Conservation (phyloP, 2,113 vertebrate genomes). For the Platysternon megacephalum region DNA sequence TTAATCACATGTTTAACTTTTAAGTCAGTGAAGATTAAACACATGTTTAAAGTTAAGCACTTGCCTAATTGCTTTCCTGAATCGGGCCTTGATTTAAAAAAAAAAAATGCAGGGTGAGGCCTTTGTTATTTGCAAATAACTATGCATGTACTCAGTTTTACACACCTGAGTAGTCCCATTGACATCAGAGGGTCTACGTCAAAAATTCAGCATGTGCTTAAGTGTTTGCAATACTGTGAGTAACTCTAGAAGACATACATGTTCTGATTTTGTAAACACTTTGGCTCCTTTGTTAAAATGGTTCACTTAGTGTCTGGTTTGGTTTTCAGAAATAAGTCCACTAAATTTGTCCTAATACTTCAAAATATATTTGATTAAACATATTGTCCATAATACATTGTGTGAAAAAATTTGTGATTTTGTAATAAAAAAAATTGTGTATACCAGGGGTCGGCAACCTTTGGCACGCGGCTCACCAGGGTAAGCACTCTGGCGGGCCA, state of each 20-base stretch:
- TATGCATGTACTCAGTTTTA: not conserved
- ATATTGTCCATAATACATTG: accelerated
- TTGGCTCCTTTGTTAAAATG: not conserved
- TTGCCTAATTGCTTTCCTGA: not conserved
- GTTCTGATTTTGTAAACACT: not conserved
- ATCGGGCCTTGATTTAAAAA: not conserved
- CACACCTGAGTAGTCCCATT: not conserved
- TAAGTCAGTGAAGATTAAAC: not conserved
- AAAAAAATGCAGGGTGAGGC: not conserved
- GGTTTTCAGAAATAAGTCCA: not conserved
- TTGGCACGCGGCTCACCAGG: no score
- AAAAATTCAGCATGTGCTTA: slow-evolving; percentile 7
- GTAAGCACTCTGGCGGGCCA: no score
- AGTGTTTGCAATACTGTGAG: not conserved
- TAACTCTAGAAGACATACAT: not conserved
- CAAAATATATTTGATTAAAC: not conserved
- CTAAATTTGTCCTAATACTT: not conserved
- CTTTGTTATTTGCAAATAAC: not conserved
- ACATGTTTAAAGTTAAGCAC: not conserved
- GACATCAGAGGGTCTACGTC: not conserved
- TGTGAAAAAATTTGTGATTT: not conserved
- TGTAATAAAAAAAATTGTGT: not conserved
- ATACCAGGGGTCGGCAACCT: not conserved
- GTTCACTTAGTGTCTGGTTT: not conserved
- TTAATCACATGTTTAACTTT: not conserved